Evolutionary conservation across 2,888 invertebrate species (phyloP).

Genomic region (Eurois occulta): DNA sequence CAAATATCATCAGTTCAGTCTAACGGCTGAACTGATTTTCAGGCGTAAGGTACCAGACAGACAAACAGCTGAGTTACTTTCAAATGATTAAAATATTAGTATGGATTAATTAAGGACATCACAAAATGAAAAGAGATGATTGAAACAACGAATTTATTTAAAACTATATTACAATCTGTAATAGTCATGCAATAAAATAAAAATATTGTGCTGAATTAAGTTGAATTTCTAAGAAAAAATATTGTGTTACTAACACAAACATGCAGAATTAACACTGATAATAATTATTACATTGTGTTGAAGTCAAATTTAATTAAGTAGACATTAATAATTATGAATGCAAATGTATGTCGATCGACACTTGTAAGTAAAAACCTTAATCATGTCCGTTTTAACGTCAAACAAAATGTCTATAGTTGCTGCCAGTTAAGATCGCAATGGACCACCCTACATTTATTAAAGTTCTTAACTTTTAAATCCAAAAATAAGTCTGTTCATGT

Average conservation of each 20-base stretch:
- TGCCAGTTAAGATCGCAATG: no score
- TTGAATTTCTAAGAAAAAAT: slow-evolving; percentile 34
- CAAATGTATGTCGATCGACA: slow-evolving; percentile 43
- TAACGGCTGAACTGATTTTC: no score
- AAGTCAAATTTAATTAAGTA: slow-evolving; percentile 28
- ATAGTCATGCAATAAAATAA: slow-evolving; percentile 61
- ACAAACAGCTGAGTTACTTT: neutral
- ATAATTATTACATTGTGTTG: slow-evolving; percentile 1
- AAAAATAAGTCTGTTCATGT: no score
- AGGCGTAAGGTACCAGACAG: neutral
- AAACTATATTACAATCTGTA: slow-evolving; percentile 60
- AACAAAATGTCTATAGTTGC: neutral
- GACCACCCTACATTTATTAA: no score
- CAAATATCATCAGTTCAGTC: no score
- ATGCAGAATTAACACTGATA: slow-evolving; percentile 26
- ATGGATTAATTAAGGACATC: neutral
- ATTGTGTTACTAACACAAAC: slow-evolving; percentile 27
- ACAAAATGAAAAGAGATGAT: slow-evolving; percentile 9
- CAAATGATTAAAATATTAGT: neutral
- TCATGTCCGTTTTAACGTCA: neutral
- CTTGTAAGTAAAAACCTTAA: slow-evolving; percentile 36
- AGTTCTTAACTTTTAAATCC: no score
- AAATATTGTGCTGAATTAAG: slow-evolving; percentile 59
- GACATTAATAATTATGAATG: slow-evolving; percentile 30
- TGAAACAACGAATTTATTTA: slow-evolving; percentile 66